Conservation (phyloP, 30 jellyfish, hydroid and myxozoan genomes). For the Hydra vulgaris region DNA sequence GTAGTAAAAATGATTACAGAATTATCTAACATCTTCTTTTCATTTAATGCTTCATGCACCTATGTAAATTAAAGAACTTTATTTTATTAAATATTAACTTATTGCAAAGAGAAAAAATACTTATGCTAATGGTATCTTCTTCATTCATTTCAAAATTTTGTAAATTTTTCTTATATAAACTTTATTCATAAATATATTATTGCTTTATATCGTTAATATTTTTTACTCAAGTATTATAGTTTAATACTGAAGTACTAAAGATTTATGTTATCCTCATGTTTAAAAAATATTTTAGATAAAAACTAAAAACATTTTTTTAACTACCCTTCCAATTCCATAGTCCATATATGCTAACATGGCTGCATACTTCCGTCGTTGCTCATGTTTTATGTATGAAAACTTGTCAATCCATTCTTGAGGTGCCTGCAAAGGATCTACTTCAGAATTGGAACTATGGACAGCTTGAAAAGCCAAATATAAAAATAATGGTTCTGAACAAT, state of each 20-base stretch:
- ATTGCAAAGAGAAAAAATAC: not conserved
- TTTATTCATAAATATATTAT: too few relatives aligned
- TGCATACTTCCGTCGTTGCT: conserved; percentile 77
- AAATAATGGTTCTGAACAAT: conserved; percentile 64
- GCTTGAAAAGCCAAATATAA: conserved; percentile 91
- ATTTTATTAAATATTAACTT: not conserved
- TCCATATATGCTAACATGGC: conserved; percentile 86
- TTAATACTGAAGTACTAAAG: too few relatives aligned
- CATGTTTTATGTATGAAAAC: conserved; percentile 51
- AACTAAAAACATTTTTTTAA: not conserved
- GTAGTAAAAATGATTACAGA: conserved; percentile 74
- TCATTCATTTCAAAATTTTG: not conserved
- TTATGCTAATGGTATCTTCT: not conserved
- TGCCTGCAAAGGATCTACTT: conserved; percentile 85
- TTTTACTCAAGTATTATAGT: too few relatives aligned
- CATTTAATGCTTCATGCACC: conserved; percentile 62
- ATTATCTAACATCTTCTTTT: conserved; percentile 64
- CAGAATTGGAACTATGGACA: conserved; percentile 86
- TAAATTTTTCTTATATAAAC: not conserved
- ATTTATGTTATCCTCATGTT: too few relatives aligned
- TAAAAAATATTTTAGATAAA: not conserved
- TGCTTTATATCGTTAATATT: too few relatives aligned
- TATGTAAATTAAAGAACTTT: conserved; percentile 8
- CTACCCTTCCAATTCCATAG: conserved; percentile 67
- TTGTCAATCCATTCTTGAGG: conserved; percentile 57